These are phyloP conservation scores for Ibycter americanus DNA, from an alignment of 2,797 vertebrate species.

Conservation along the genomic window DNA sequence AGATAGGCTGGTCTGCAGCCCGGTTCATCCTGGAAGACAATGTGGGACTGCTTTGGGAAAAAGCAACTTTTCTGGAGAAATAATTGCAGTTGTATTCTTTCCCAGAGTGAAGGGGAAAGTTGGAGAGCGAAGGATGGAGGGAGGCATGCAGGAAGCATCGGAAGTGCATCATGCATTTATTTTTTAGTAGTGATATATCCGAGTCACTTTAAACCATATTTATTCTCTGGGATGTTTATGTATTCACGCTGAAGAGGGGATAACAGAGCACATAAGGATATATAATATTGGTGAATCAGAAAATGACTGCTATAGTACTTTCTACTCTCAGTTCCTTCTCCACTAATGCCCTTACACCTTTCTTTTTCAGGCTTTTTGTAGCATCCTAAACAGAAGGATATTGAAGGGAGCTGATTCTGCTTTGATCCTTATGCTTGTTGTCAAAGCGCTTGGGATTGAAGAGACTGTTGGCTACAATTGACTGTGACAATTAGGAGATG, in stretches of 20 bases:
- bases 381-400: slow-evolving; percentile 84
- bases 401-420: slow-evolving; percentile 88
- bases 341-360: slow-evolving; percentile 82
- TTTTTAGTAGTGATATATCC: slow-evolving; percentile 51
- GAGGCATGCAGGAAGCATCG: not conserved
- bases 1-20: not conserved
- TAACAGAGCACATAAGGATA: slow-evolving; percentile 62
- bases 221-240: slow-evolving; percentile 71
- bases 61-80: not conserved
- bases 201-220: slow-evolving; percentile 46
- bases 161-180: slow-evolving; percentile 38
- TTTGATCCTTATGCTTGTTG: slow-evolving; percentile 96
- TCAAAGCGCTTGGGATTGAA: slow-evolving; percentile 95
- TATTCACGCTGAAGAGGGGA: slow-evolving; percentile 62
- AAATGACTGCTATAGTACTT: slow-evolving; percentile 76
- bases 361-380: slow-evolving; percentile 80
- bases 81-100: not conserved
- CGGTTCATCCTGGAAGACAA: not conserved
- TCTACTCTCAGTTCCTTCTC: slow-evolving; percentile 72
- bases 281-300: slow-evolving; percentile 72
- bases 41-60: not conserved
- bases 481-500: slow-evolving; percentile 99
- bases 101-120: not conserved
- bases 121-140: not conserved
- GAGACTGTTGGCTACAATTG: slow-evolving; percentile 99